Conservation (phyloP, 1,140 invertebrate genomes). For the Heliothis subflexa region DNA sequence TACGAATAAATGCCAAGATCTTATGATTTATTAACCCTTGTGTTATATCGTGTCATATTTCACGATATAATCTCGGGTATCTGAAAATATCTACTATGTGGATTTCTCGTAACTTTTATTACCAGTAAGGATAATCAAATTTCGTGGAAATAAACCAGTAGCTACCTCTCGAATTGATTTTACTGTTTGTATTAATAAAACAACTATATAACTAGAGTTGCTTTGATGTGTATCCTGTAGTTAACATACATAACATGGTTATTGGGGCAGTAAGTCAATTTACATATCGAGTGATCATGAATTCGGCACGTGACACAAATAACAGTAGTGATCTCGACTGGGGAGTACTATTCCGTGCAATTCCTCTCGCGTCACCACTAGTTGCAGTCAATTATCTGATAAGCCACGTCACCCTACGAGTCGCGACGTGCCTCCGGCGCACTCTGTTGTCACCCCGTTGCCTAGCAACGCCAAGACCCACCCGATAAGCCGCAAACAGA, state of each 20-base stretch:
- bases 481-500: constrained; percentile 62
- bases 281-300: constrained; percentile 47
- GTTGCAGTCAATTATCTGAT: constrained; percentile 77
- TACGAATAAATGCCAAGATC: constrained; percentile 33
- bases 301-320: constrained; percentile 45
- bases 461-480: constrained; percentile 55
- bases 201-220: background rate
- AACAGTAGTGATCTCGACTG: background rate
- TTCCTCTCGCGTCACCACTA: constrained; percentile 54
- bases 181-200: background rate
- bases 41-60: constrained; percentile 37
- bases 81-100: constrained; percentile 2
- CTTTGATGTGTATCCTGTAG: constrained; percentile 13
- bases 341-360: constrained; percentile 22
- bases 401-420: constrained; percentile 66
- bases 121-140: background rate
- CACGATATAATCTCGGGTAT: constrained; percentile 24
- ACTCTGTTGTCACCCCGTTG: constrained; percentile 5
- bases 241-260: constrained; percentile 27
- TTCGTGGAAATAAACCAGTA: background rate
- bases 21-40: constrained; percentile 26
- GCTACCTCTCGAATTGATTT: background rate
- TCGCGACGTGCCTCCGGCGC: constrained; percentile 38
- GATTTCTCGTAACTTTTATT: constrained; percentile 12
- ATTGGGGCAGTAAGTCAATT: constrained; percentile 37